phyloP scores from a whole-genome alignment of 2,797 vertebrate species.

The Hydrolagus colliei region DNA sequence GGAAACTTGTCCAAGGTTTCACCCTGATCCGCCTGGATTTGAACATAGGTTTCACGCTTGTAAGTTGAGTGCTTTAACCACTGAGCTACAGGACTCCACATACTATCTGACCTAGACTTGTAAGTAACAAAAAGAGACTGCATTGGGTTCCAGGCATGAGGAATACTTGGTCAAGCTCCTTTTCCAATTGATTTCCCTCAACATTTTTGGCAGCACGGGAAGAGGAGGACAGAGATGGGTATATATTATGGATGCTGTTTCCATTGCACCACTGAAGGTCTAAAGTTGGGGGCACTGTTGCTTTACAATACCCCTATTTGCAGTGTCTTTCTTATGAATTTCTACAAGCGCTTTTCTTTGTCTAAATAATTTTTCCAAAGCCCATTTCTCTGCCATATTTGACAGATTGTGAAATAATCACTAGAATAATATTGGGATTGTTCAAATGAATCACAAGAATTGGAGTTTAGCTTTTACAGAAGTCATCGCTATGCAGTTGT shows the following conservation, averaged over 20 bases:
- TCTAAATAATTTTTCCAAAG: background rate
- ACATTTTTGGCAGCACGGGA: background rate
- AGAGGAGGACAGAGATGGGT: background rate
- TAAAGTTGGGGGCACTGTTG: background rate
- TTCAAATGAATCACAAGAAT: background rate
- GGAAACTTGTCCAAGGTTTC: no score
- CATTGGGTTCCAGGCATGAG: background rate
- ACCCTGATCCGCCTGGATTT: no score
- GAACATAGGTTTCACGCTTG: no score
- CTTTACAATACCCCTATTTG: background rate
- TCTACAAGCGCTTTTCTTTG: background rate
- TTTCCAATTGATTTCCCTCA: background rate
- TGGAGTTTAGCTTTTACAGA: background rate
- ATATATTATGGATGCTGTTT: background rate
- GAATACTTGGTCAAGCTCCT: background rate
- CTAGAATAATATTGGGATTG: background rate
- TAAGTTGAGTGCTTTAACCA: no score
- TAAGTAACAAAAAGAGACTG: background rate
- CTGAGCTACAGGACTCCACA: no score
- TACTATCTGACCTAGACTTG: no score
- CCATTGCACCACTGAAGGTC: background rate
- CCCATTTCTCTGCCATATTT: background rate
- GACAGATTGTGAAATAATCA: slow-evolving; percentile 5
- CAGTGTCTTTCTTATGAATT: background rate
- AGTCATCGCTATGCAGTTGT: background rate